These are phyloP conservation scores for Pseudachorutes palmiensis DNA, from an alignment of 1,140 invertebrate species.

Conservation along the genomic window DNA sequence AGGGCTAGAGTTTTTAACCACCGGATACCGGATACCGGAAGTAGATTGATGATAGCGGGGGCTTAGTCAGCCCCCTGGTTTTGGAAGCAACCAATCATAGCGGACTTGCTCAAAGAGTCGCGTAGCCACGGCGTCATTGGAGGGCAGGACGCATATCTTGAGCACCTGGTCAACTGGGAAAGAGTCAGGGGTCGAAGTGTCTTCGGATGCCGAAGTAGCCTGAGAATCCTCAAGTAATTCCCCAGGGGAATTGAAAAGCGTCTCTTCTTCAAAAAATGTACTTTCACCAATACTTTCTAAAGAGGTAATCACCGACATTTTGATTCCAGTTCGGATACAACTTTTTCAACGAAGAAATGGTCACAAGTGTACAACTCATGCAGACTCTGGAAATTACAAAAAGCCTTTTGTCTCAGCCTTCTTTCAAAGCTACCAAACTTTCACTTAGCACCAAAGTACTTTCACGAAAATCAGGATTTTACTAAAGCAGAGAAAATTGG, in stretches of 20 bases:
- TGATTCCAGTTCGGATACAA: not conserved
- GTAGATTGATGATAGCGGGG: not conserved
- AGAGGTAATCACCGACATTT: slow-evolving; percentile 6
- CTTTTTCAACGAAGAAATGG: not conserved
- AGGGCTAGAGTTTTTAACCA: not conserved
- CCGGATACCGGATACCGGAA: not conserved
- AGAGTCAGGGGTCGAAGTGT: not conserved
- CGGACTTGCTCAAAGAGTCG: slow-evolving; percentile 29
- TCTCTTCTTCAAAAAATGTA: not conserved
- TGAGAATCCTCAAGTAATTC: not conserved
- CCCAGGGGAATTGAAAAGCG: not conserved
- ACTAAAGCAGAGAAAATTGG: not conserved
- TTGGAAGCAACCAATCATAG: slow-evolving; percentile 27
- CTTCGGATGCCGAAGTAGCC: not conserved
- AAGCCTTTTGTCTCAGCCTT: too few species aligned
- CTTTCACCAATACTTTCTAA: slow-evolving; percentile 8
- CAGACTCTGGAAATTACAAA: not conserved
- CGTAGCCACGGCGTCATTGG: not conserved
- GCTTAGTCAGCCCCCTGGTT: slow-evolving; percentile 37
- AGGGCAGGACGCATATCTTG: not conserved
- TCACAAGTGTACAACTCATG: not conserved
- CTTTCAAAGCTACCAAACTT: too few species aligned
- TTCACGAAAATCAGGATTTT: too few species aligned
- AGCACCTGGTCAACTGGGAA: not conserved
- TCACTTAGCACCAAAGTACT: too few species aligned